These are phyloP conservation scores for Zelleria hepariella DNA, from an alignment of 2,888 invertebrate species.

Conservation along the genomic window DNA sequence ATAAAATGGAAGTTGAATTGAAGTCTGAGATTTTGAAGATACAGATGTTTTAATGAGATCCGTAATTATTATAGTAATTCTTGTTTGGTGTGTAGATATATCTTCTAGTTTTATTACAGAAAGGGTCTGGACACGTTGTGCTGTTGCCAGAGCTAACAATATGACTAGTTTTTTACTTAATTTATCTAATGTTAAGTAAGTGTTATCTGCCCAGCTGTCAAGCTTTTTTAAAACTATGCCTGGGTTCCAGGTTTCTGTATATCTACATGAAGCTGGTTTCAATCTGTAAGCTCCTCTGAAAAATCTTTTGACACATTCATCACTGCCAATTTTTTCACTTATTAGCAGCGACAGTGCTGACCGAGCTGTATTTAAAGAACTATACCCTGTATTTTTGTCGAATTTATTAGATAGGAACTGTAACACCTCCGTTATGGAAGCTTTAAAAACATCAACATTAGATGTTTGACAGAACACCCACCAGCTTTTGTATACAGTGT, in stretches of 20 bases:
- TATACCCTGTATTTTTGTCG: too few relatives aligned
- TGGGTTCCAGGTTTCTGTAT: background rate
- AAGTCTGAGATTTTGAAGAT: background rate
- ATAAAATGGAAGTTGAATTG: slow-evolving; percentile 1
- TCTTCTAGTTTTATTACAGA: background rate
- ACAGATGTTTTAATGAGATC: slow-evolving; percentile 2
- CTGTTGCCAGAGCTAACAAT: slow-evolving; percentile 3
- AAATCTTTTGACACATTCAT: background rate
- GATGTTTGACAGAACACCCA: too few relatives aligned
- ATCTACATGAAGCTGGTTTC: background rate
- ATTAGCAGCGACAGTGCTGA: slow-evolving; percentile 2
- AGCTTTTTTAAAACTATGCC: background rate
- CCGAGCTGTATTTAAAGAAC: slow-evolving; percentile 1
- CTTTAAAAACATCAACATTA: too few relatives aligned
- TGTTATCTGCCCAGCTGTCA: background rate
- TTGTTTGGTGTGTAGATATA: background rate
- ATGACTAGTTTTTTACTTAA: slow-evolving; percentile 1
- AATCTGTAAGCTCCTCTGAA: slow-evolving; percentile 1
- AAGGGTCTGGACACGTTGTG: slow-evolving; percentile 1
- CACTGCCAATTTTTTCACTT: background rate
- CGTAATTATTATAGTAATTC: background rate
- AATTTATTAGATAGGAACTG: too few relatives aligned
- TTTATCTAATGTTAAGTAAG: background rate
- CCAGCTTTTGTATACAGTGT: too few relatives aligned
- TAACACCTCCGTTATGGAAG: too few relatives aligned